Evolutionary conservation across 2,888 invertebrate genomes (phyloP).

Genomic region (Tiliacea aurago): DNA sequence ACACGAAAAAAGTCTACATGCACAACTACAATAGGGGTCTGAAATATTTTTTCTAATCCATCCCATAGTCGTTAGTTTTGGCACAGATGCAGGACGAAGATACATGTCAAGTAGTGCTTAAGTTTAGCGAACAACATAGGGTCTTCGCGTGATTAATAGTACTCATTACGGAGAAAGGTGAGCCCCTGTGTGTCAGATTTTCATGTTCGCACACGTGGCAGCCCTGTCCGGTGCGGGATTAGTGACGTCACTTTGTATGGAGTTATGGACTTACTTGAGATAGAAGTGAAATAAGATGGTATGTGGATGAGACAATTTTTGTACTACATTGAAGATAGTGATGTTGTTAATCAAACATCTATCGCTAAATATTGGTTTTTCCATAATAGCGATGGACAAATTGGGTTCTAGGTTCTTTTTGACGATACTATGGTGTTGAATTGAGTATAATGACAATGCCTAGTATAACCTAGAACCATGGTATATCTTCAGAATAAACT

Average conservation of each 20-base stretch:
- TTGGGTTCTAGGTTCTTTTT: not conserved
- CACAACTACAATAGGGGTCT: constrained; percentile 28
- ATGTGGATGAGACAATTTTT: not conserved
- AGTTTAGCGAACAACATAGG: constrained; percentile 62
- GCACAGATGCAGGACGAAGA: constrained; percentile 82
- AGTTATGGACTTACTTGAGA: constrained; percentile 27
- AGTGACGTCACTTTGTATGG: constrained; percentile 48
- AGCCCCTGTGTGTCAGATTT: constrained; percentile 81
- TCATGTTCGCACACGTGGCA: constrained; percentile 74
- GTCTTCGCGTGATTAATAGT: constrained; percentile 83
- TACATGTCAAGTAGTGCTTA: constrained; percentile 79
- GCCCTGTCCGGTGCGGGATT: constrained; percentile 63
- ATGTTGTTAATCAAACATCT: too few species aligned
- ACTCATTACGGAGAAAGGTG: constrained; percentile 80
- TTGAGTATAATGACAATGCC: not conserved
- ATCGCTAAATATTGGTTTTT: not conserved
- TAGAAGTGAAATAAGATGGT: constrained; percentile 13
- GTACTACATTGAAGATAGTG: not conserved
- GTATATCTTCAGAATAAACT: not conserved
- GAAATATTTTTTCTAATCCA: constrained; percentile 70
- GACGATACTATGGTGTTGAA: not conserved
- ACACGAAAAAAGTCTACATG: constrained; percentile 39
- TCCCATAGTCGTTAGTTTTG: constrained; percentile 81
- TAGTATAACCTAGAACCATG: not conserved
- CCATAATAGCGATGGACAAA: not conserved